Base-by-base conservation (phyloP, 2,888 invertebrate genomes). In the Cremastobaeus sp. region DNA sequence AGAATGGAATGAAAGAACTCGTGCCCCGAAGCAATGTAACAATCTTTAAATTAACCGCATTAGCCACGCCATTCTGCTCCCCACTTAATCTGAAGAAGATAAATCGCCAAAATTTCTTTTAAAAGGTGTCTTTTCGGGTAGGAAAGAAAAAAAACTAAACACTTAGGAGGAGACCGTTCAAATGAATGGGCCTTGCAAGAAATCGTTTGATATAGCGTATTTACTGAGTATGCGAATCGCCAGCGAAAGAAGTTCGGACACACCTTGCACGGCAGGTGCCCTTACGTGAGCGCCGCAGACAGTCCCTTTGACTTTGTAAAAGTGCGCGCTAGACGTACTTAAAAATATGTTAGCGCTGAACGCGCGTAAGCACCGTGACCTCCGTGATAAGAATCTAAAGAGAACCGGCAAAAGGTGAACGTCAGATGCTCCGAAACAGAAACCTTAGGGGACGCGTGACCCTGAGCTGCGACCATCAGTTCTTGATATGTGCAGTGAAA, bases 181-280 rank as follows among this genome's bases (percentile, higher is more conserved):
- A 68, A 75, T 64, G 68, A 68, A 71, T 71, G 64, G 57, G 60
- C 28, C 15, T 11, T 12, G 39, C 48, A 60, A 69, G 69, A 60
- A 72, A 59, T 69, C 72, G 64, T 47, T 72, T 69, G 15, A 50
- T 60, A 69, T 72, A 50, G 64, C 48, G 71, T 68, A 60, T 72
- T 72, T 64, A 62, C 34, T 52, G 39, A 65, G 60, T 35, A 54
- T 48, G 66, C 55, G 48, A 59, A 69, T 48, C 55, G 41, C 28
- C 62, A 32, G 43, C 25, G 41, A 70, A 74, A 70, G 72, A 71
- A 77, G 76, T 77, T 80, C 78, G 77, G 79, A 76, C 81, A 83
- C 87, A 87, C 87, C 87, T 87, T 87, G 87, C 86, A 72, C 76
- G 84, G 84, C 86, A 86, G 87, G 86, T 86, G 87, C 83, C 82